Evolutionary conservation across 2,888 invertebrate species (phyloP), one percentile per base, ranked within the genome.

Genomic region (Hirtodrosophila histrioides): DNA sequence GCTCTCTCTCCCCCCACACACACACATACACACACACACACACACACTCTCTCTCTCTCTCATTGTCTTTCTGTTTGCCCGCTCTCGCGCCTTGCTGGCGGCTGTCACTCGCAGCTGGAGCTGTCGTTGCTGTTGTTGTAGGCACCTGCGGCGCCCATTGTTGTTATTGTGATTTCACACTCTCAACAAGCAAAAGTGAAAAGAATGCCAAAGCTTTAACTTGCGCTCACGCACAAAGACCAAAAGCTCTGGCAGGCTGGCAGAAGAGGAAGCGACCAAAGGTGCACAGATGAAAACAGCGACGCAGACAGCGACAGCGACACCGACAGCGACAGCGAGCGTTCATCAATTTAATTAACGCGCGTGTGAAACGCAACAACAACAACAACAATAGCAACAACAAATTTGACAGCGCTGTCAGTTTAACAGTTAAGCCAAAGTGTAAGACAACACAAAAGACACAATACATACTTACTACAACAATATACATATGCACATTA

Each of bases 131-230:
- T 37, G 53, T 66, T 61, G 63, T 66, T 61, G 63, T 66, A 62
- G 71, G 72, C 56, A n/a, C n/a, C n/a, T n/a, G 67, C 60, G 77
- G 61, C 68, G 68, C 80, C 83, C 71, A 68, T 70, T 70, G 82
- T 79, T 81, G 68, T 67, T 76, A 56, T 76, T 77, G 85, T 78
- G 67, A 66, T 74, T 78, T 84, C 85, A 74, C 81, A 81, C 81
- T 81, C 79, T 60, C 74, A 49, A 27, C 55, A 17, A 43, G 60
- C 49, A 69, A 82, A 81, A 81, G 81, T 81, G 81, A 81, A 81
- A 81, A 81, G 81, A 81, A 81, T 78, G 56, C 54, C 11, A 41
- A 35, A 51, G 55, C 31, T 11, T 33, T 33, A 43, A 57, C 53
- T 54, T 48, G 67, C 69, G 69, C 81, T 78, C 78, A 84, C 76